Conservation (phyloP, 2,888 invertebrate genomes). For the Platycheirus albimanus region DNA sequence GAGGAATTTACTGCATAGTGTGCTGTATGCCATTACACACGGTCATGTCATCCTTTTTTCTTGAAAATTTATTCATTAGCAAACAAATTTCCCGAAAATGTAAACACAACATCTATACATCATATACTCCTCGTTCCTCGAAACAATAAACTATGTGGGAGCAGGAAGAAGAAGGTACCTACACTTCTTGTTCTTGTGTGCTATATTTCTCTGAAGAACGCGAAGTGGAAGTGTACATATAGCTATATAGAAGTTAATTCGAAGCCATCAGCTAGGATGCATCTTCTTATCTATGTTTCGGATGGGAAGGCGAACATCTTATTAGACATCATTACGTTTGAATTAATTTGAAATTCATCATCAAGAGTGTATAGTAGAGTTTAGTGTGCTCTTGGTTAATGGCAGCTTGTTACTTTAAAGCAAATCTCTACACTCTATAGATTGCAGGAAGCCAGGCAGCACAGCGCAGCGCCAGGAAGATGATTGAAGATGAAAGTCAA, state of each 20-base stretch:
- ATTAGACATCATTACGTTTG: slow-evolving; percentile 71
- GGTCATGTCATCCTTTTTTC: slow-evolving; percentile 33
- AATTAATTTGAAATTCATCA: slow-evolving; percentile 73
- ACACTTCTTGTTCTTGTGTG: not conserved
- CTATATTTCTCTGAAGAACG: not conserved
- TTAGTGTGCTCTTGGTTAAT: slow-evolving; percentile 44
- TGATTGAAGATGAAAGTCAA: slow-evolving; percentile 71
- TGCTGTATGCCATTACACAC: slow-evolving; percentile 6
- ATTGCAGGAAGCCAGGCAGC: too few species aligned
- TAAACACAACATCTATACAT: slow-evolving; percentile 53
- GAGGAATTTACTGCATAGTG: not conserved
- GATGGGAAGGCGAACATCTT: slow-evolving; percentile 70
- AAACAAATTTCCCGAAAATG: slow-evolving; percentile 69
- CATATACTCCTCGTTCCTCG: too few species aligned
- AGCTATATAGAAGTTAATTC: not conserved
- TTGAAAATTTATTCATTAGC: slow-evolving; percentile 70
- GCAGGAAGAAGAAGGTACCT: too few species aligned
- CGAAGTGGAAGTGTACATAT: not conserved
- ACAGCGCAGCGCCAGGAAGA: slow-evolving; percentile 45
- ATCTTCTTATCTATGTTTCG: slow-evolving; percentile 1
- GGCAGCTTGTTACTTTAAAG: slow-evolving; percentile 66
- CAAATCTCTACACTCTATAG: slow-evolving; percentile 32
- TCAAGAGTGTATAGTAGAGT: slow-evolving; percentile 11
- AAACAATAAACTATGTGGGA: too few species aligned
- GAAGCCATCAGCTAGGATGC: not conserved